Conservation (phyloP, 2,113 vertebrate genomes). For the zebrafish (Danio rerio) region GRCz12tu NC_133193.1:17891001-17891500, state of each 20-base stretch:
- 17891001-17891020: conserved; percentile 65
- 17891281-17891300: neutral
- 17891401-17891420: too few relatives aligned
- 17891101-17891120: neutral
- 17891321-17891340: too few relatives aligned
- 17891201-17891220: neutral
- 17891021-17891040: conserved; percentile 59
- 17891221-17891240: neutral
- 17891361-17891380: too few relatives aligned
- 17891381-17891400: too few relatives aligned
- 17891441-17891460: too few relatives aligned
- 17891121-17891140: neutral
- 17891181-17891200: neutral
- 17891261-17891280: neutral
- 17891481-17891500: too few relatives aligned
- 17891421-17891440: too few relatives aligned
- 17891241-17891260: neutral
- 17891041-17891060: conserved; percentile 61
- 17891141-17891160: neutral
- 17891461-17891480: too few relatives aligned
- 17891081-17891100: conserved; percentile 47
- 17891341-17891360: too few relatives aligned
- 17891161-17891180: neutral
- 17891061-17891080: conserved; percentile 50
- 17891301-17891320: too few relatives aligned